A percentile compares a stretch with the other conserved stretches of the same genome.
phyloP scores from a whole-genome alignment of 2,888 invertebrate genomes.

The Melanophora roralis region DNA sequence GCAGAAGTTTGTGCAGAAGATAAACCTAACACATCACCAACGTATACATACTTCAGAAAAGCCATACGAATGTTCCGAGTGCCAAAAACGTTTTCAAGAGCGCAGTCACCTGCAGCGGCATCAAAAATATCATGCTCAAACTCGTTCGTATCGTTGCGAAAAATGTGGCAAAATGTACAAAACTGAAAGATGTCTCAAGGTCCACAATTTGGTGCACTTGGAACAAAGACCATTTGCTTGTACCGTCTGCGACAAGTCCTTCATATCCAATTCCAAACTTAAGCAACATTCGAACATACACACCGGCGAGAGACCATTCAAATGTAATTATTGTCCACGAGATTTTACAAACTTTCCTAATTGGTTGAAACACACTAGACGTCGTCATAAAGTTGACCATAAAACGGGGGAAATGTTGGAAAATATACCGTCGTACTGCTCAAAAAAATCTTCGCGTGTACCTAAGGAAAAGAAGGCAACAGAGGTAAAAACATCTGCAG shows the following conservation, averaged over 20 bases:
- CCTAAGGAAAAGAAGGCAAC: constrained; percentile 63
- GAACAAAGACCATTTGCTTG: constrained; percentile 79
- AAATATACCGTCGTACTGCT: constrained; percentile 76
- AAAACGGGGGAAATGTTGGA: constrained; percentile 76
- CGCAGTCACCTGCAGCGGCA: constrained; percentile 76
- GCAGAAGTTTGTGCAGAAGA: constrained; percentile 77
- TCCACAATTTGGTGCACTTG: constrained; percentile 79
- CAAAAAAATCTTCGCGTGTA: constrained; percentile 72
- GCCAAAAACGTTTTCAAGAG: constrained; percentile 77
- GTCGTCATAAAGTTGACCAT: constrained; percentile 79
- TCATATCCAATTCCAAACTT: constrained; percentile 80
- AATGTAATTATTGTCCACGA: constrained; percentile 80
- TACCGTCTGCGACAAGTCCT: constrained; percentile 79
- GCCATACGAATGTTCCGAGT: constrained; percentile 76
- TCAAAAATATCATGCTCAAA: constrained; percentile 76
- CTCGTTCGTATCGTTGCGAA: constrained; percentile 76
- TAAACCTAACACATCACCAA: constrained; percentile 76
- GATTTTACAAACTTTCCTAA: constrained; percentile 81
- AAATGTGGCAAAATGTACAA: constrained; percentile 78
- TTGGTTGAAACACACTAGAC: constrained; percentile 80
- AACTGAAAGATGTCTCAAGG: constrained; percentile 80
- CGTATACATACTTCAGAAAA: constrained; percentile 76
- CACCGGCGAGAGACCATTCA: constrained; percentile 79
- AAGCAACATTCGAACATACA: constrained; percentile 81
- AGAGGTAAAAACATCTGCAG: constrained; percentile 60